These are phyloP conservation scores for Xiphophorus couchianus DNA, from an alignment of 2,113 vertebrate species.

Conservation along the genomic window DNA sequence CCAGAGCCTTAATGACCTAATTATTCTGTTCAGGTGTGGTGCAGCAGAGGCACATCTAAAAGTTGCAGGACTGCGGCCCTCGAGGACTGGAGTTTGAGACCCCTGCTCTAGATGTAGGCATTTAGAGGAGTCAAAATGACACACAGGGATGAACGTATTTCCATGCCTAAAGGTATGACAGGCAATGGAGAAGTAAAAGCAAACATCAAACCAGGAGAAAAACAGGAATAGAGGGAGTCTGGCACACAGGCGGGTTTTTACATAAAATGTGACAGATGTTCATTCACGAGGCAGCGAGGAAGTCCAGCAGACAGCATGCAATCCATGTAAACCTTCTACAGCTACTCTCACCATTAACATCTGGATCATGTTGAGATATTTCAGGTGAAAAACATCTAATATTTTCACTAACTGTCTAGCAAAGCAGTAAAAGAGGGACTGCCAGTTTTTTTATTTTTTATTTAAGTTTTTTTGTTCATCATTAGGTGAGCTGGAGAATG, in stretches of 20 bases:
- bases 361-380: constrained; percentile 38
- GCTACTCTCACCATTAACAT: constrained; percentile 33
- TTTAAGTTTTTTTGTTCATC: not conserved
- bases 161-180: not conserved
- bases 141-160: constrained; percentile 15
- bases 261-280: constrained; percentile 10
- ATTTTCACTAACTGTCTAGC: constrained; percentile 1
- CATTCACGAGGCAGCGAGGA: constrained; percentile 6
- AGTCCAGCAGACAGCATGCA: constrained; percentile 26
- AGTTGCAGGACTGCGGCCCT: too few species aligned
- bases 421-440: not conserved
- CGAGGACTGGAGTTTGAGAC: too few species aligned
- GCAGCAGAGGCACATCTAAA: too few species aligned
- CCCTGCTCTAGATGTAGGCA: not conserved
- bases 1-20: too few species aligned
- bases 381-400: constrained; percentile 4
- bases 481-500: not conserved
- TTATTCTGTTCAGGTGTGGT: too few species aligned
- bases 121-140: not conserved
- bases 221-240: constrained; percentile 3
- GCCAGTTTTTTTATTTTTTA: not conserved
- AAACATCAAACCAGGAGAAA: not conserved
- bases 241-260: constrained; percentile 10
- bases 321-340: constrained; percentile 8
- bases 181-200: not conserved